Conservation (phyloP, 2,888 invertebrate genomes). For the Pseudococcus longispinus region DNA sequence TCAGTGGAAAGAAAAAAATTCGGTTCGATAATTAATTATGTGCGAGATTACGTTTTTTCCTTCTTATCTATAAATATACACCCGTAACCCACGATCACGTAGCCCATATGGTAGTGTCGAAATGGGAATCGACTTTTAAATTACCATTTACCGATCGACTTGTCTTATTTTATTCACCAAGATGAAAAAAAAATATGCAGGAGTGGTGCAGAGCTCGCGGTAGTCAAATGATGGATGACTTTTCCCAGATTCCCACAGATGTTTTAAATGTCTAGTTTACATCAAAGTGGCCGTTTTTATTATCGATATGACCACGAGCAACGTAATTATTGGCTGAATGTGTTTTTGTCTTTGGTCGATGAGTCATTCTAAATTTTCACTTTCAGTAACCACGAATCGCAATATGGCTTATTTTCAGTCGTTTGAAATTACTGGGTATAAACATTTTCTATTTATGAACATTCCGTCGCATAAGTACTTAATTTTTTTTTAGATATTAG, state of each 20-base stretch:
- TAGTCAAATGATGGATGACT: neutral
- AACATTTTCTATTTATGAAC: too few relatives aligned
- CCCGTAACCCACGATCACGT: neutral
- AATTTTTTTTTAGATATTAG: too few relatives aligned
- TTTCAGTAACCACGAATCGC: neutral
- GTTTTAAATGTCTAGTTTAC: neutral
- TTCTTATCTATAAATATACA: neutral
- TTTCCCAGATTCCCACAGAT: neutral
- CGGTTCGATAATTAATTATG: slow-evolving; percentile 3
- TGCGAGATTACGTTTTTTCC: neutral
- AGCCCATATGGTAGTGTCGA: neutral
- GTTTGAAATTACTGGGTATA: neutral
- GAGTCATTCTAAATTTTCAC: neutral
- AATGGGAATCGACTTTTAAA: neutral
- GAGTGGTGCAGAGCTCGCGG: neutral
- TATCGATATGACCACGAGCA: neutral
- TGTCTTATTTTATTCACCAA: neutral
- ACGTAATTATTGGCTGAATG: neutral
- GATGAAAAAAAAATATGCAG: neutral
- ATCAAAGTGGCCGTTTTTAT: neutral
- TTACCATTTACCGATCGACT: neutral
- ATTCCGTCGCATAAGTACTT: too few relatives aligned
- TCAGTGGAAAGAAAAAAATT: neutral
- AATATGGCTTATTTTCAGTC: neutral
- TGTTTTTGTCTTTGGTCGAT: neutral